Conservation (phyloP, 2,797 vertebrate genomes). For the Micropoecilia bifurca region DNA sequence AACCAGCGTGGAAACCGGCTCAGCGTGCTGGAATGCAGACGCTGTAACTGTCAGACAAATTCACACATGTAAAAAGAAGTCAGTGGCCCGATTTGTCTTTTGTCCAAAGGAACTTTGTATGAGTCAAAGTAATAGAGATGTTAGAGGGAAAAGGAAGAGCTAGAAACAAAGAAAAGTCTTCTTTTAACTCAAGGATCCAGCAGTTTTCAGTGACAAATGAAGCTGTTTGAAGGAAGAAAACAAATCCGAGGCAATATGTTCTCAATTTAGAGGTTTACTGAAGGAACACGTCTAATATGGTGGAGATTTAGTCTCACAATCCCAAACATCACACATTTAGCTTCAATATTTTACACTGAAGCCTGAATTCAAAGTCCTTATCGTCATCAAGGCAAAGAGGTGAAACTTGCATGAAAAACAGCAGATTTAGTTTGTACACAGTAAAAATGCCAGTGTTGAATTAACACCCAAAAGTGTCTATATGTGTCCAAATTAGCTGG, state of each 20-base stretch:
- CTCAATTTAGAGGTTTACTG: constrained; percentile 33
- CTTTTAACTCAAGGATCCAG: constrained; percentile 18
- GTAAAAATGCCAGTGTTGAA: no score
- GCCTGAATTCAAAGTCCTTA: constrained; percentile 7
- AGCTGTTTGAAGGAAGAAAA: constrained; percentile 12
- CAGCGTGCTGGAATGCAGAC: constrained; percentile 75
- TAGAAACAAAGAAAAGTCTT: constrained; percentile 66
- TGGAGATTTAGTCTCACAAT: constrained; percentile 37
- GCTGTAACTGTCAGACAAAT: constrained; percentile 64
- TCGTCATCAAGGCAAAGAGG: constrained; percentile 3
- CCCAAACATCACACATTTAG: constrained; percentile 57
- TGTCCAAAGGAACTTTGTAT: constrained; percentile 59
- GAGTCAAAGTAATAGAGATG: constrained; percentile 69
- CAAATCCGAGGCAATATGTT: constrained; percentile 34
- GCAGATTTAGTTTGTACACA: constrained; percentile 15
- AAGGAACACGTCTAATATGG: constrained; percentile 43
- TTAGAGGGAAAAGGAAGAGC: constrained; percentile 53
- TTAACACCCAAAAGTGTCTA: no score
- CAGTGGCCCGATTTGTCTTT: constrained; percentile 62
- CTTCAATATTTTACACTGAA: constrained; percentile 14
- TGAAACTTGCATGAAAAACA: constrained; percentile 23
- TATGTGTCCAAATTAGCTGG: no score
- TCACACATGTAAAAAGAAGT: constrained; percentile 48
- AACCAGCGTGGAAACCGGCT: constrained; percentile 72
- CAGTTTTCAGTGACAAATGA: constrained; percentile 3